Evolutionary conservation across 2,113 vertebrate species (phyloP), one percentile per base, ranked within the genome.

Genomic region (Pseudorhombus dupliciocellatus): DNA sequence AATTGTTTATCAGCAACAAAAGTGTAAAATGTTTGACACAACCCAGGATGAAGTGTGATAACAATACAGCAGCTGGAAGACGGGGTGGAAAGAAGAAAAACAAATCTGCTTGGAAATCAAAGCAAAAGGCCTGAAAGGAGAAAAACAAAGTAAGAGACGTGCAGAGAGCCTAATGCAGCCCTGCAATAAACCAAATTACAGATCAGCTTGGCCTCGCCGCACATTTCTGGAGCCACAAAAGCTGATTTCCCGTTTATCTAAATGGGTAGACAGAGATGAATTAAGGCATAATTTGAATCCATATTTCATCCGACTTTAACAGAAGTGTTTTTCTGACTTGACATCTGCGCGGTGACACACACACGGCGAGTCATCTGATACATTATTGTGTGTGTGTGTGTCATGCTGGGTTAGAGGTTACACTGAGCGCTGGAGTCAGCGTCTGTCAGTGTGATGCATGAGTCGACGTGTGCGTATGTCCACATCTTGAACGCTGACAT

Each of bases 181-280:
- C 80, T 66, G 84, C 84, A 75, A 73, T 85, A 83, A 87, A 84
- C 84, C 66, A 83, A 89, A 89, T 90, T 86, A 84, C 64, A 85
- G 69, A 87, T 87, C 71, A 75, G 70, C 70, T 61, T 77, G 67
- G 80, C 70, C 83, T 82, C 57, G 5, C 72, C 83, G 84, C 74
- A 83, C 67, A 51, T 85, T 75, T 52, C 62, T 72, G 64, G 10
- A 76, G 75, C 81, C 70, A 0, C 85, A 78, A 76, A 79, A 58
- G 57, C 56, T 83, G 69, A 86, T 83, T 85, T 88, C 85, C 83
- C 85, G 81, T 88, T 89, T 84, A 84, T 87, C 62, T 79, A 55
- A 50, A 82, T 70, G 65, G 24, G 30, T 4, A 57, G 73, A 84
- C 46, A 57, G 50, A 37, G 6, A 46, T 64, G 64, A 57, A 48